A percentile compares a stretch with the other conserved stretches of the same genome.
Conservation (phyloP, 1,140 invertebrate genomes). For the Drosophila sp. region DNA sequence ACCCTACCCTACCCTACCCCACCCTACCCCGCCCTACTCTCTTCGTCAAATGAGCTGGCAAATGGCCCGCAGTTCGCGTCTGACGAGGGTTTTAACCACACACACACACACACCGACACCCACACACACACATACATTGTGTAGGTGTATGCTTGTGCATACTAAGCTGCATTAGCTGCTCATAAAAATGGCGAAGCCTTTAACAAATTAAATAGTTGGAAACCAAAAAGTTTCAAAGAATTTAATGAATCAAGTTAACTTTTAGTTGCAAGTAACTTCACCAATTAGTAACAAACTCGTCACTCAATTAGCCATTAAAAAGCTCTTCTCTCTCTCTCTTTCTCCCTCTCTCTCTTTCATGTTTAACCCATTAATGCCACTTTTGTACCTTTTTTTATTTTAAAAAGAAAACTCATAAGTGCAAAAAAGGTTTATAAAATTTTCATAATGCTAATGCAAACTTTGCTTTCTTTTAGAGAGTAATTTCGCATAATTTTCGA, state of each 20-base stretch:
- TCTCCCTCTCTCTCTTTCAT: background rate
- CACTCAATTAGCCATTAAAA: conserved; percentile 5
- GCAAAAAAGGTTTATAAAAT: too few species aligned
- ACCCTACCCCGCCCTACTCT: background rate
- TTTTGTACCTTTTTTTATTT: background rate
- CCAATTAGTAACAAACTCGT: conserved; percentile 1
- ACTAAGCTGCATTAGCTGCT: conserved; percentile 33
- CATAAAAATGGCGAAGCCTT: conserved; percentile 28
- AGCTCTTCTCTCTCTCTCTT: background rate
- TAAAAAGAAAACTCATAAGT: too few species aligned
- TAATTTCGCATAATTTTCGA: too few species aligned
- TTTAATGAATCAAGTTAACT: background rate
- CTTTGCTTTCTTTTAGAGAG: too few species aligned
- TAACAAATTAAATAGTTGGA: conserved; percentile 9
- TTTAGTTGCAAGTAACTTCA: conserved; percentile 1
- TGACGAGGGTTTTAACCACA: conserved; percentile 10
- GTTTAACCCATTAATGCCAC: background rate
- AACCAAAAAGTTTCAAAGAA: conserved; percentile 8
- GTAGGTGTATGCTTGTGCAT: background rate
- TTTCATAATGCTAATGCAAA: too few species aligned
- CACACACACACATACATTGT: background rate
- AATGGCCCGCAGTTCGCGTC: conserved; percentile 32
- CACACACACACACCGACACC: background rate
- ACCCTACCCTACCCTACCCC: conserved; percentile 13
- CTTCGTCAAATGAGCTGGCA: conserved; percentile 45